Evolutionary conservation across 2,797 vertebrate genomes (phyloP), one percentile per base, ranked within the genome.

Genomic region (Simalia tracyae): DNA sequence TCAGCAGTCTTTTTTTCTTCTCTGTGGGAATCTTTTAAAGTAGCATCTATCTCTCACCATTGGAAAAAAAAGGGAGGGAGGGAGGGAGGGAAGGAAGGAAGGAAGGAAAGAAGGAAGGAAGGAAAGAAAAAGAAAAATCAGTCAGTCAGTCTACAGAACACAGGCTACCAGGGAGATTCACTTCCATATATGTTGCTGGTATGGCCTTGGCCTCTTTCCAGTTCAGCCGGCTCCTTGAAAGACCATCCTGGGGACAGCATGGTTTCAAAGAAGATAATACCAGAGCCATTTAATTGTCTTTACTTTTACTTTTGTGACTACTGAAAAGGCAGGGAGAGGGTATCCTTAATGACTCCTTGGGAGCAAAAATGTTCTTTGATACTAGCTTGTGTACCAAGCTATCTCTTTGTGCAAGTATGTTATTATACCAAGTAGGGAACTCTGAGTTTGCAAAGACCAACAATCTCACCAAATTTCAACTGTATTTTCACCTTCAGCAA

Each of bases 201-300:
- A 93, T 46, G 68, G 87, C n/a, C 60, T 89, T 61, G 26, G 72
- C 64, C 46, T 92, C 76, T 60, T 88, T 93, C 91, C 89, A 86
- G 81, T 31, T 88, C 88, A 89, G 88, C 63, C 86, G 91, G 86
- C 88, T 92, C 88, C 84, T 88, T 72, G 61, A 63, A 90, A 84
- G 86, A 64, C 50, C 50, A 87, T 89, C 90, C 91, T 50, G 72
- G 59, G 64, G 86, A 88, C 84, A 87, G 88, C n/a, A n/a, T 89
- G 31, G 56, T 91, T 92, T 92, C 89, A 92, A 90, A 92, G 76
- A 57, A 86, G 76, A 92, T 90, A 68, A 90, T 92, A 92, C 86
- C 66, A 90, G 59, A 92, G 50, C 72, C 68, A 84, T 54, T 19
- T 92, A 90, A 92, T 87, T 81, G 85, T 59, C 85, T 90, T 92